Percentiles rank a stretch among this genome's conserved stretches.
Evolutionary conservation across 2,797 vertebrate species (phyloP).

Genomic region (Propithecus deckenii): DNA sequence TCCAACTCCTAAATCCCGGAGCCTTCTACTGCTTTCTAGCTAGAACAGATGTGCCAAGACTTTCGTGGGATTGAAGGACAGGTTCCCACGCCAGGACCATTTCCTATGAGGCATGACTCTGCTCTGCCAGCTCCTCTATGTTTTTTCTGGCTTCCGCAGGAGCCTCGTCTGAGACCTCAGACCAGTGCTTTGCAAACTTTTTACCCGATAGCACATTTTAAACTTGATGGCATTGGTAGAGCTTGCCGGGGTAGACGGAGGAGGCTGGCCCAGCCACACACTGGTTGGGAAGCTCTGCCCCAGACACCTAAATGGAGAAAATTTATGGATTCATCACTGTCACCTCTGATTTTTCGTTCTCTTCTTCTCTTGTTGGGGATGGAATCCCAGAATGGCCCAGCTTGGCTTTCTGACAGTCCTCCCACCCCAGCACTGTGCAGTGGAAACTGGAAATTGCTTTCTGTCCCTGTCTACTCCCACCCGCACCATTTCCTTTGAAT

Average conservation of each 20-base stretch:
- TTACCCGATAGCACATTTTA: not conserved
- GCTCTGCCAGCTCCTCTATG: not conserved
- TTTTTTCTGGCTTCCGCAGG: not conserved
- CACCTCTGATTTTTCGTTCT: not conserved
- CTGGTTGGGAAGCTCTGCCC: not conserved
- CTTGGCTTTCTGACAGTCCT: not conserved
- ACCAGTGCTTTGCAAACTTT: not conserved
- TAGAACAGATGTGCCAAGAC: not conserved
- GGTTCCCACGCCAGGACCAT: no score
- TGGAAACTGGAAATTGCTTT: not conserved
- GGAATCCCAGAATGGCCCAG: not conserved
- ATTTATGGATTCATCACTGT: not conserved
- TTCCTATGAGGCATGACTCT: not conserved
- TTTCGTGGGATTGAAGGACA: not conserved
- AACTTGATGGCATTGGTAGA: not conserved
- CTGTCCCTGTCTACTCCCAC: no score
- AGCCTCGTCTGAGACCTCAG: not conserved
- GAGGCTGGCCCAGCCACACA: not conserved
- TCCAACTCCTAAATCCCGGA: not conserved
- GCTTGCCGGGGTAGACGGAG: not conserved
- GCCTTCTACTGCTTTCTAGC: not conserved
- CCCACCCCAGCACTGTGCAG: not conserved
- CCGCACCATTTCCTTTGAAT: not conserved
- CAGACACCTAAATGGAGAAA: no score
- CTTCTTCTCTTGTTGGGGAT: not conserved